Percentiles rank a stretch among this genome's conserved stretches.
Conservation (phyloP, 2,888 invertebrate species). For the Caenorhabditis auriculariae region DNA sequence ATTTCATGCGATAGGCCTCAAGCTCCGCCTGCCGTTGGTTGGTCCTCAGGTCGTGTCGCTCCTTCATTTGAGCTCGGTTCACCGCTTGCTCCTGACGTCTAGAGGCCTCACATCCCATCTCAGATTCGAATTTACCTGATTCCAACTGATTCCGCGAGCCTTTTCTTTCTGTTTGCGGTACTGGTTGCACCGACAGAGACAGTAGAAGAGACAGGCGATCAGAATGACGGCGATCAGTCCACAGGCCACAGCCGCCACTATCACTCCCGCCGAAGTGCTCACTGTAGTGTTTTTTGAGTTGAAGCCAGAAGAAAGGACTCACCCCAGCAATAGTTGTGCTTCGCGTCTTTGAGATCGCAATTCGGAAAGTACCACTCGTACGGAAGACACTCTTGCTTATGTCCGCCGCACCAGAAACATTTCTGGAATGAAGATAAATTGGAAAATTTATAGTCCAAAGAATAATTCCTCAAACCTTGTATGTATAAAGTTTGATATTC, state of each 20-base stretch:
- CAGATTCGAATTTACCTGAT: constrained; percentile 4
- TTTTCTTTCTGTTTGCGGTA: constrained; percentile 27
- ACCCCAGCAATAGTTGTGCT: constrained; percentile 48
- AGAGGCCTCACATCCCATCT: constrained; percentile 1
- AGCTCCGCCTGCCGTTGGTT: constrained; percentile 31
- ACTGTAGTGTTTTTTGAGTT: constrained; percentile 21
- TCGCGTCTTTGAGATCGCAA: constrained; percentile 42
- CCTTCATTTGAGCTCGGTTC: constrained; percentile 21
- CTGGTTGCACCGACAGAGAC: constrained; percentile 31
- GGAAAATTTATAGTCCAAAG: too few species aligned
- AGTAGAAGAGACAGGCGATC: constrained; percentile 27
- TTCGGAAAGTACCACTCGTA: constrained; percentile 49
- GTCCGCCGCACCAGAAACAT: constrained; percentile 50
- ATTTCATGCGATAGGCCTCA: constrained; percentile 36
- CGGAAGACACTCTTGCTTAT: constrained; percentile 32
- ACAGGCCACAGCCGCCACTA: constrained; percentile 37
- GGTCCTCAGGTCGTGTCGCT: constrained; percentile 19
- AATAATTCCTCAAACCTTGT: too few species aligned
- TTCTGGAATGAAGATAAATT: too few species aligned
- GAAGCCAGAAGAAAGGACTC: constrained; percentile 1
- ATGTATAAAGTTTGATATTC: too few species aligned
- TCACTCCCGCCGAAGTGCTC: constrained; percentile 41
- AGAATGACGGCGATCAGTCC: constrained; percentile 36
- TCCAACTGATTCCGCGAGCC: constrained; percentile 26
- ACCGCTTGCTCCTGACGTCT: constrained; percentile 8